These are phyloP conservation scores for Diplodus puntazzo DNA, from an alignment of 2,797 vertebrate genomes.

Conservation along the genomic window DNA sequence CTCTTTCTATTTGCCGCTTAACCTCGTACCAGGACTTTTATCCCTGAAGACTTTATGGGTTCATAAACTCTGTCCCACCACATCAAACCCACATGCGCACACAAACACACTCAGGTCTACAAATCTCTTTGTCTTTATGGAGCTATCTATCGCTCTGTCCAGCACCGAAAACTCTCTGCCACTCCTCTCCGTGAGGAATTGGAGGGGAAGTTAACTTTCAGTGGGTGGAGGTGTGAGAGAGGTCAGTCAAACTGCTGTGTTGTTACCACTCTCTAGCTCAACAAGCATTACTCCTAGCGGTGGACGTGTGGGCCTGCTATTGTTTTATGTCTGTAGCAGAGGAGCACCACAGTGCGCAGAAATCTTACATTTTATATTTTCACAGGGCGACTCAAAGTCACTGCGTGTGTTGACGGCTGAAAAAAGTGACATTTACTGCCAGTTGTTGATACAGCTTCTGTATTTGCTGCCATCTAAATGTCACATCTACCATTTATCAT, in stretches of 20 bases:
- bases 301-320: constrained; percentile 1
- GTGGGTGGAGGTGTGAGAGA: constrained; percentile 51
- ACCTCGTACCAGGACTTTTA: constrained; percentile 63
- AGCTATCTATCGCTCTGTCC: constrained; percentile 57
- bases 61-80: constrained; percentile 66
- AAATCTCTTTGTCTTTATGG: constrained; percentile 68
- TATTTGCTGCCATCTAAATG: constrained; percentile 36
- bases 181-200: constrained; percentile 45
- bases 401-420: constrained; percentile 1
- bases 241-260: constrained; percentile 34
- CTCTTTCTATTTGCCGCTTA: constrained; percentile 52
- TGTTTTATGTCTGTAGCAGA: constrained; percentile 22
- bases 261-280: constrained; percentile 19
- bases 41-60: constrained; percentile 69
- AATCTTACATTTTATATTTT: constrained; percentile 4
- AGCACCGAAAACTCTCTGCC: constrained; percentile 16
- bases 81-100: constrained; percentile 35
- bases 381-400: not conserved
- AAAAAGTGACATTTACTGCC: constrained; percentile 37
- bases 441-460: constrained; percentile 20
- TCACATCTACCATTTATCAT: constrained; percentile 45
- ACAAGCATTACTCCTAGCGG: not conserved
- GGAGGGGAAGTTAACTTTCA: constrained; percentile 50
- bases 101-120: constrained; percentile 40
- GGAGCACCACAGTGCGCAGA: not conserved